Evolutionary conservation across 2,888 invertebrate species (phyloP).

Genomic region (Oithona nana): DNA sequence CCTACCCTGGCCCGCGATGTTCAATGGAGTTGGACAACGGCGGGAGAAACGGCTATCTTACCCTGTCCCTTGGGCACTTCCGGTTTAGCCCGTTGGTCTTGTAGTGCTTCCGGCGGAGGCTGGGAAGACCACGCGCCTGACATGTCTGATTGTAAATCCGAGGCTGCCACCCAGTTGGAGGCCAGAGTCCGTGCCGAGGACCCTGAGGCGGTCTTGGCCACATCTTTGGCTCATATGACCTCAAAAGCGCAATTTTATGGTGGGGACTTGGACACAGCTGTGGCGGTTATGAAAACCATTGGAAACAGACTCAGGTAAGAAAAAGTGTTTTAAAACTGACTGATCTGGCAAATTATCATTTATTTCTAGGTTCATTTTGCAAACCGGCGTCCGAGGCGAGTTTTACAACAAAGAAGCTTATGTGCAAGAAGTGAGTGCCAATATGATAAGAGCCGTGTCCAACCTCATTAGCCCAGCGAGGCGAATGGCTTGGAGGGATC

Average conservation of each 20-base stretch:
- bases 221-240: slow-evolving; percentile 25
- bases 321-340: not conserved
- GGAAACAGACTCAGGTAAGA: slow-evolving; percentile 9
- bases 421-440: slow-evolving; percentile 58
- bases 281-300: slow-evolving; percentile 45
- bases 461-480: slow-evolving; percentile 50
- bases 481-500: slow-evolving; percentile 25
- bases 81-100: slow-evolving; percentile 67
- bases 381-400: slow-evolving; percentile 24
- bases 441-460: slow-evolving; percentile 65
- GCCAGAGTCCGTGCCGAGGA: slow-evolving; percentile 24
- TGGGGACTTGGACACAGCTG: slow-evolving; percentile 74
- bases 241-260: slow-evolving; percentile 49
- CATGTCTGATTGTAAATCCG: slow-evolving; percentile 65
- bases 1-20: slow-evolving; percentile 52
- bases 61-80: slow-evolving; percentile 77
- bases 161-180: slow-evolving; percentile 67
- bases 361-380: slow-evolving; percentile 1
- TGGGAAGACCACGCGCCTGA: slow-evolving; percentile 67
- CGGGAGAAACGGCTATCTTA: slow-evolving; percentile 53
- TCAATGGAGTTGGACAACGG: slow-evolving; percentile 68
- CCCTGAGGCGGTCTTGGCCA: slow-evolving; percentile 56
- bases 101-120: slow-evolving; percentile 25
- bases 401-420: slow-evolving; percentile 60
- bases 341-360: slow-evolving; percentile 52